phyloP scores from a whole-genome alignment of 2,113 vertebrate species.

The Sceloporus tristichus region DNA sequence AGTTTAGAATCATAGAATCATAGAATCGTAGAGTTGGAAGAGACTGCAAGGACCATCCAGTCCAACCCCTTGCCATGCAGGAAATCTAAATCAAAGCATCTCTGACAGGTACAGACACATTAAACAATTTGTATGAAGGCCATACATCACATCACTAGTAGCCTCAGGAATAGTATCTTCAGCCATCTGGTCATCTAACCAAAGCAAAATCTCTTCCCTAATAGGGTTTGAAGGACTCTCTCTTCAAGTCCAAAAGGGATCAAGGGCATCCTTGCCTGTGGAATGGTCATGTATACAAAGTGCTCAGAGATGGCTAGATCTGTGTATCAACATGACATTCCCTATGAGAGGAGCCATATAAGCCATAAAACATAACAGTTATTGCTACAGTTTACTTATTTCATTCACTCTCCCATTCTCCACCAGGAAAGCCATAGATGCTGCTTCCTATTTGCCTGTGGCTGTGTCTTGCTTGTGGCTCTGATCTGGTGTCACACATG shows the following conservation, averaged over 20 bases:
- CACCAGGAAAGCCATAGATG: too few species aligned
- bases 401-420: accelerated
- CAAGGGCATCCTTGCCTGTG: accelerated
- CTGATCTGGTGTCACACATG: not conserved
- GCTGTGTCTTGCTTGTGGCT: not conserved
- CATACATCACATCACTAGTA: conserved; percentile 2
- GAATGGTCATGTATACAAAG: not conserved
- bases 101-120: not conserved
- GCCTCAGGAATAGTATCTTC: conserved; percentile 32
- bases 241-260: not conserved
- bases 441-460: not conserved
- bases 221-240: accelerated
- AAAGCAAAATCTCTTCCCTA: not conserved
- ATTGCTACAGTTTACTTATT: not conserved
- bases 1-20: not conserved
- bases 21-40: too few species aligned
- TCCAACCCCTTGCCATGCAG: too few species aligned
- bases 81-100: too few species aligned
- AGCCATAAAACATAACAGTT: conserved; percentile 62
- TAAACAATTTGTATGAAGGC: not conserved
- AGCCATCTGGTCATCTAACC: not conserved
- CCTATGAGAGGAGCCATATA: conserved; percentile 30
- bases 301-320: not conserved
- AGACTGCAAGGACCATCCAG: too few species aligned
- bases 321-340: accelerated